Evolutionary conservation across 2,797 vertebrate genomes (phyloP).

Genomic region (Mus caroli): DNA sequence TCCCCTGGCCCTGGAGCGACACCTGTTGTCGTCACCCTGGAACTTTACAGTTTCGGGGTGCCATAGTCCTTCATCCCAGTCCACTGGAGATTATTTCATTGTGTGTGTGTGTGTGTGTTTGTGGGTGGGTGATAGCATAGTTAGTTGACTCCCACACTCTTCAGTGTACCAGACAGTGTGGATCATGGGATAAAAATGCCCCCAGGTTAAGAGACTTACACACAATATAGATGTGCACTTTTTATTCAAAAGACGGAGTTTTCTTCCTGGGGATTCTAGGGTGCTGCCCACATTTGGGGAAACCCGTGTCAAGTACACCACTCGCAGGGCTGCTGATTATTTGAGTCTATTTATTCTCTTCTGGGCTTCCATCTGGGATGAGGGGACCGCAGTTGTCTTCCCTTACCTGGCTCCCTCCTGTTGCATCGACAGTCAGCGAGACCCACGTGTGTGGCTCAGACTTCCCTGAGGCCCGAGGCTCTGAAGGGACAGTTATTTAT

Average conservation of each 20-base stretch:
- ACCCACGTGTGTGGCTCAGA: background rate
- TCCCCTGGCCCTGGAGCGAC: background rate
- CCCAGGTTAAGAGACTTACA: conserved; percentile 77
- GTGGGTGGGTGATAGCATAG: background rate
- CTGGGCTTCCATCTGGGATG: conserved; percentile 60
- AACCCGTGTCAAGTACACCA: conserved; percentile 11
- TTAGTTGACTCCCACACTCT: conserved; percentile 82
- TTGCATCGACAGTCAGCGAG: background rate
- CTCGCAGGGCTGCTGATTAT: conserved; percentile 50
- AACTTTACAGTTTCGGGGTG: background rate
- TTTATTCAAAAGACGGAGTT: conserved; percentile 7
- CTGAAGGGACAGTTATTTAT: conserved; percentile 80
- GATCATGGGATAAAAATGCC: conserved; percentile 71
- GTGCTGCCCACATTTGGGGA: conserved; percentile 45
- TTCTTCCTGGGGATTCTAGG: background rate
- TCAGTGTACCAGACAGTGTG: conserved; percentile 74
- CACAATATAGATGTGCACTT: conserved; percentile 77
- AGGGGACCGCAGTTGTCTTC: conserved; percentile 40
- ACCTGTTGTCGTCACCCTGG: background rate
- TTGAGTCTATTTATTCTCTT: conserved; percentile 76
- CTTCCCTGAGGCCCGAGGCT: conserved; percentile 46
- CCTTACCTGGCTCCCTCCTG: conserved; percentile 54
- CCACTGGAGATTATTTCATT: conserved; percentile 49
- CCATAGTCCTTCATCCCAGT: conserved; percentile 33
- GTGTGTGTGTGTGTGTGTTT: conserved; percentile 62